Evolutionary conservation across 2,888 invertebrate genomes (phyloP), one percentile per base, ranked within the genome.

Genomic region (Rutpela maculata): DNA sequence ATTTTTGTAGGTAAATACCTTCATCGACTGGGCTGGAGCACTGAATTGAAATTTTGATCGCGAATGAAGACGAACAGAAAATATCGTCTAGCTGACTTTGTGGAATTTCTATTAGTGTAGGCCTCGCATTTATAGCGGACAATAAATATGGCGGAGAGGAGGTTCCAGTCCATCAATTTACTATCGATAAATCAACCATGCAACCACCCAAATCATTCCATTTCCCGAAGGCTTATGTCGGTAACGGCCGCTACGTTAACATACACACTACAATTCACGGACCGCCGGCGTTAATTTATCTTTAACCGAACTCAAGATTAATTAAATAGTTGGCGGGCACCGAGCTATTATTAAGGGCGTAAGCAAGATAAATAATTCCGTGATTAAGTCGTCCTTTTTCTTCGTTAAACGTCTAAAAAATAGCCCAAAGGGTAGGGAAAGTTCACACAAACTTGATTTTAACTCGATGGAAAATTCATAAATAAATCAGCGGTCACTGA

Each of bases 251-350:
- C 31, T 35, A 10, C 15, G 31, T 35, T 31, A 62, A 62, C 62
- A 50, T 15, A 38, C 38, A 15, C 5, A 50, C 50, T 50, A 26
- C 31, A n/a, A 62, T 12, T 35, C 31, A 62, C n/a, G n/a, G 35
- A 35, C 15, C n/a, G 31, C 17, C n/a, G n/a, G 31, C 31, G 17
- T 35, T 62, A 62, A 62, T 62, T 62, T 31, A 62, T 35, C 62
- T 62, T 31, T 35, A 35, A 62, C 62, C n/a, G 31, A 62, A 1
- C n/a, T 62, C 31, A 9, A 35, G 62, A 62, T 62, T 62, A 62
- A 62, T 62, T 31, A 62, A 62, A 62, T 62, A 62, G 31, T 31
- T 31, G 62, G n/a, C 26, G 15, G 15, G 15, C 15, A 50, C 50
- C 15, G 15, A 1, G 15, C 50, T 50, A 50, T 50, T 50, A 50